These are phyloP conservation scores for Cerceris rybyensis DNA, from an alignment of 2,888 invertebrate genomes.

Conservation along the genomic window DNA sequence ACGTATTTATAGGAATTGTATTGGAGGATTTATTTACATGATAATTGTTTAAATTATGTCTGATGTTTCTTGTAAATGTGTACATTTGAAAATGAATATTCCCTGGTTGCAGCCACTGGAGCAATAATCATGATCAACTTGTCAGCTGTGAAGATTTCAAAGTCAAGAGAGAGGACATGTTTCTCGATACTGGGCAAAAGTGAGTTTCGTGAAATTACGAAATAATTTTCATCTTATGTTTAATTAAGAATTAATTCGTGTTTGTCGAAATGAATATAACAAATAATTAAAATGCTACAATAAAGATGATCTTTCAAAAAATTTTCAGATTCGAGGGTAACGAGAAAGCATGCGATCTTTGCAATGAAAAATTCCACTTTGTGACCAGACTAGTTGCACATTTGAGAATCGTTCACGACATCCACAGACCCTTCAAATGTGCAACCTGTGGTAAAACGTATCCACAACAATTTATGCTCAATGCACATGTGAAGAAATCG, in stretches of 20 bases:
- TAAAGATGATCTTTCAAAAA: background rate
- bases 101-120: constrained; percentile 59
- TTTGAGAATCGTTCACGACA: constrained; percentile 70
- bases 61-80: constrained; percentile 38
- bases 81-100: constrained; percentile 49
- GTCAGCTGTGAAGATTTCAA: constrained; percentile 37
- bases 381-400: constrained; percentile 74
- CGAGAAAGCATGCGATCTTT: constrained; percentile 71
- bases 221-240: background rate
- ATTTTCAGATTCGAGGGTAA: constrained; percentile 66
- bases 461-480: constrained; percentile 74
- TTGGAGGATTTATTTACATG: background rate
- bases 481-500: constrained; percentile 73
- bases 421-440: constrained; percentile 75
- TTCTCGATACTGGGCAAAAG: constrained; percentile 45
- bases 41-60: constrained; percentile 10
- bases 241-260: no score
- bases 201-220: constrained; percentile 36
- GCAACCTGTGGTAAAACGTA: constrained; percentile 72
- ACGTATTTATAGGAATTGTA: no score
- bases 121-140: constrained; percentile 37
- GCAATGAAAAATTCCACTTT: constrained; percentile 73
- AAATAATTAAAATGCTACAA: background rate
- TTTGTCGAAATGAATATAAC: no score
- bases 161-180: constrained; percentile 40